These are phyloP conservation scores for Zaprionus tsacasi DNA, from an alignment of 1,140 invertebrate genomes.

Conservation along the genomic window DNA sequence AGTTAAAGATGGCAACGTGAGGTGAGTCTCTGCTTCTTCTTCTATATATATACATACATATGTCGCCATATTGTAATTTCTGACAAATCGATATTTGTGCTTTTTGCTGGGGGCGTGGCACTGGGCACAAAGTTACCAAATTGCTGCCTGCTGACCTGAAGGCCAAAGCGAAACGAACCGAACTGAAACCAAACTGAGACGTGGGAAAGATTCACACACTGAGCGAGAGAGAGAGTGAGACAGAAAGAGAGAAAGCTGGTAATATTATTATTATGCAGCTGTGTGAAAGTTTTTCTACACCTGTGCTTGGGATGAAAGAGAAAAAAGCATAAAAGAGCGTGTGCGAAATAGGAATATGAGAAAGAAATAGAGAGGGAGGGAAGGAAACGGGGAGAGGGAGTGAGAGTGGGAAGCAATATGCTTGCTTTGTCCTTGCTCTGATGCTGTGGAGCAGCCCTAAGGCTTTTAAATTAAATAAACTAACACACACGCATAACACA, in stretches of 20 bases:
- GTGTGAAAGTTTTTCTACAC: conserved; percentile 54
- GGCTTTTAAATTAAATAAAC: conserved; percentile 76
- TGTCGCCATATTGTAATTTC: conserved; percentile 2
- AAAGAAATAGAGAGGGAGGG: not conserved
- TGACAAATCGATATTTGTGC: conserved; percentile 2
- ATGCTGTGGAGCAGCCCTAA: conserved; percentile 9
- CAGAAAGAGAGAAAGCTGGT: too few relatives aligned
- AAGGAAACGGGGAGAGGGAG: not conserved
- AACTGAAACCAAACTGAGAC: not conserved
- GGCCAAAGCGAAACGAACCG: conserved; percentile 5
- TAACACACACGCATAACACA: conserved; percentile 36
- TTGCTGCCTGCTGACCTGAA: conserved; percentile 26
- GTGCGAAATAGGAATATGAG: conserved; percentile 1
- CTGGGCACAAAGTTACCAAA: conserved; percentile 7
- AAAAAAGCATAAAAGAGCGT: not conserved
- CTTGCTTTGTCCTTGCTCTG: conserved; percentile 24
- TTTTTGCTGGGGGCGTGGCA: not conserved
- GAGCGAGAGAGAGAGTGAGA: too few relatives aligned
- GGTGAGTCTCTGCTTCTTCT: too few relatives aligned
- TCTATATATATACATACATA: too few relatives aligned
- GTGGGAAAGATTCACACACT: conserved; percentile 35
- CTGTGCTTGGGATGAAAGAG: conserved; percentile 24
- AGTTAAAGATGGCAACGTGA: too few relatives aligned
- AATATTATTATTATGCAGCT: conserved; percentile 57
- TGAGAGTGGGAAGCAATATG: conserved; percentile 22